Conservation (phyloP, 2,888 invertebrate genomes). For the Agrotis clavis region DNA sequence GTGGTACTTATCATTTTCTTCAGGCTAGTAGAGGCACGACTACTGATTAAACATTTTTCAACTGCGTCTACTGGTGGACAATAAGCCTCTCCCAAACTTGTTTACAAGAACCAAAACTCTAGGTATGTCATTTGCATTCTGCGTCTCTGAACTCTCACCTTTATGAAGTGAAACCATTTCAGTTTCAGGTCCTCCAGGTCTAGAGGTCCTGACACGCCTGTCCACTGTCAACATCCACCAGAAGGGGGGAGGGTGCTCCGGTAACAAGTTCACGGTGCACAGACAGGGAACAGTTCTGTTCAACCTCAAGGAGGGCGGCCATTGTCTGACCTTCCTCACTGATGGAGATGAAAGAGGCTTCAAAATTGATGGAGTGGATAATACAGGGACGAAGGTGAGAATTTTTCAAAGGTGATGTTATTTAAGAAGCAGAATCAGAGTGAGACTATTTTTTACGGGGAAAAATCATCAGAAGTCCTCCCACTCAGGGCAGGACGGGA, state of each 20-base stretch:
- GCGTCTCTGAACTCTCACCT: neutral
- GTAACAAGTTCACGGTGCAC: slow-evolving; percentile 41
- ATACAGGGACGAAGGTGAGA: slow-evolving; percentile 33
- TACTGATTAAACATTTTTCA: neutral
- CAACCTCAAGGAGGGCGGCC: slow-evolving; percentile 35
- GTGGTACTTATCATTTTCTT: too few species aligned
- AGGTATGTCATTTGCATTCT: neutral
- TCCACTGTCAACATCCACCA: slow-evolving; percentile 18
- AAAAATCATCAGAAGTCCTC: too few species aligned
- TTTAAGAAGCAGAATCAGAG: too few species aligned
- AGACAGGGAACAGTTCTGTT: slow-evolving; percentile 28
- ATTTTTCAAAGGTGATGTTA: too few species aligned
- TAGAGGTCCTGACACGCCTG: slow-evolving; percentile 24
- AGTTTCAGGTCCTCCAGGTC: slow-evolving; percentile 5
- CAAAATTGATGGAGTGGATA: slow-evolving; percentile 38
- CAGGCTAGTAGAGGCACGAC: too few species aligned
- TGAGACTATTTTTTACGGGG: too few species aligned
- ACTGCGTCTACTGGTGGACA: neutral
- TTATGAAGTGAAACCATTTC: neutral
- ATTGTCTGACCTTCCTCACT: slow-evolving; percentile 22
- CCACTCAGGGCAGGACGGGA: too few species aligned
- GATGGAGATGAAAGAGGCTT: slow-evolving; percentile 30
- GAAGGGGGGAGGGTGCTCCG: slow-evolving; percentile 21
- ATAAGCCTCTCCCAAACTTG: neutral
- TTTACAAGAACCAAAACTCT: too few species aligned